Conservation (phyloP, 1,140 invertebrate species). For the Platyscapa corneri region DNA sequence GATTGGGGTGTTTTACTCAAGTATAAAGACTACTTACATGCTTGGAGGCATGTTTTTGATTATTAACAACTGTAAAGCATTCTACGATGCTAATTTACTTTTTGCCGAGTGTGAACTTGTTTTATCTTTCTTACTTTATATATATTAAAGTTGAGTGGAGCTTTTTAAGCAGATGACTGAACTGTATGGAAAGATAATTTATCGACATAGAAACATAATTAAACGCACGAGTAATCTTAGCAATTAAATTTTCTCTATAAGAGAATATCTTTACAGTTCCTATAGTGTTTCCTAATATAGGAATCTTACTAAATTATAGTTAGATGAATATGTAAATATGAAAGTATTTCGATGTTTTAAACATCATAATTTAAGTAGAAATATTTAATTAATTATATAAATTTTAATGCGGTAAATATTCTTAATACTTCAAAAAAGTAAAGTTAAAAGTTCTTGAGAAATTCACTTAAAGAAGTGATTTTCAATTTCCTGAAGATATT, state of each 20-base stretch:
- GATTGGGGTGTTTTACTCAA: constrained; percentile 73
- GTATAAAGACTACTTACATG: constrained; percentile 71
- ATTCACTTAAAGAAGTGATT: background rate
- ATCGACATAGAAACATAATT: too few relatives aligned
- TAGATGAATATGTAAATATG: background rate
- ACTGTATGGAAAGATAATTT: too few relatives aligned
- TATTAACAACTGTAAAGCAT: constrained; percentile 43
- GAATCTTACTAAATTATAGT: background rate
- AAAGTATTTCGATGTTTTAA: background rate
- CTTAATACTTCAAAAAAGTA: too few relatives aligned
- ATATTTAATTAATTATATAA: background rate
- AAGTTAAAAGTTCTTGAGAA: background rate
- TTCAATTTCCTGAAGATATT: too few relatives aligned
- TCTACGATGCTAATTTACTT: background rate
- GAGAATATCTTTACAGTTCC: too few relatives aligned
- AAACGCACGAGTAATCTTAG: too few relatives aligned
- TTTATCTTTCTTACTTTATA: too few relatives aligned
- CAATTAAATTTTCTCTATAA: too few relatives aligned
- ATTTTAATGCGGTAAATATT: too few relatives aligned
- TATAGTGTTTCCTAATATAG: background rate
- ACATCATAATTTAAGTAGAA: background rate
- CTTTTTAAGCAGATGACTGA: too few relatives aligned
- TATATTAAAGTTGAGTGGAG: too few relatives aligned
- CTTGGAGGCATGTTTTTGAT: constrained; percentile 69
- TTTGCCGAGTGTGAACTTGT: too few relatives aligned